Evolutionary conservation across 2,888 invertebrate genomes (phyloP).

Genomic region (Belgica antarctica): DNA sequence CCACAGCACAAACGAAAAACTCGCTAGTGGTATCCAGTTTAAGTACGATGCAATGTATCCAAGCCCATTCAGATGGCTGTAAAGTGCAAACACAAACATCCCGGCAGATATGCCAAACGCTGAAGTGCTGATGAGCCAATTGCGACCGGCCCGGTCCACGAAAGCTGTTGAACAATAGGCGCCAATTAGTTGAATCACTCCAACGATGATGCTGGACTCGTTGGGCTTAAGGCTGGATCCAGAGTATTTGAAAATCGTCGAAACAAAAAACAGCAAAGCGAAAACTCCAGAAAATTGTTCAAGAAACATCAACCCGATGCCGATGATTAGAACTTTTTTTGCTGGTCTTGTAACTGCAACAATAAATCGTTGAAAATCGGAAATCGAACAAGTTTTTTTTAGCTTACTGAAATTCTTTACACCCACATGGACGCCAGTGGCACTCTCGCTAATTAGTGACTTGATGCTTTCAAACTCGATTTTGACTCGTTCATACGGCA

Average conservation of each 20-base stretch:
- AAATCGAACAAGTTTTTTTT: background rate
- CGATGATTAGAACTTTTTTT: conserved; percentile 8
- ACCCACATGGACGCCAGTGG: no score
- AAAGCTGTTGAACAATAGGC: conserved; percentile 5
- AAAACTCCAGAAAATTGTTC: conserved; percentile 49
- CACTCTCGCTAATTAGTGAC: background rate
- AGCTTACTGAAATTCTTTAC: conserved; percentile 9
- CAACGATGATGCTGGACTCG: conserved; percentile 45
- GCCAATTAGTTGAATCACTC: conserved; percentile 17
- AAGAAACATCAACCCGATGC: background rate
- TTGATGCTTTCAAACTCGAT: conserved; percentile 15
- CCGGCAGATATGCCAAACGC: background rate
- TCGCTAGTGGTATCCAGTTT: conserved; percentile 27
- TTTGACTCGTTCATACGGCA: background rate
- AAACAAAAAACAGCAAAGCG: conserved; percentile 53
- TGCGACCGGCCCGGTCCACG: background rate
- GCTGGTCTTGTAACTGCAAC: background rate
- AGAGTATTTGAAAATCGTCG: conserved; percentile 51
- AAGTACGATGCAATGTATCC: conserved; percentile 45
- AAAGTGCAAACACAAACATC: conserved; percentile 10
- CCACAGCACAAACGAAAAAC: conserved; percentile 23
- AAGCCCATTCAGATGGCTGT: background rate
- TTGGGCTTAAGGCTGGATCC: conserved; percentile 52
- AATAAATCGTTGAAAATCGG: background rate
- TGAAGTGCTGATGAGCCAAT: background rate